Percentiles rank a stretch among this genome's conserved stretches.
These are phyloP conservation scores for Callithrix jacchus DNA, from an alignment of 2,113 vertebrate genomes.

Conservation along the genomic window DNA sequence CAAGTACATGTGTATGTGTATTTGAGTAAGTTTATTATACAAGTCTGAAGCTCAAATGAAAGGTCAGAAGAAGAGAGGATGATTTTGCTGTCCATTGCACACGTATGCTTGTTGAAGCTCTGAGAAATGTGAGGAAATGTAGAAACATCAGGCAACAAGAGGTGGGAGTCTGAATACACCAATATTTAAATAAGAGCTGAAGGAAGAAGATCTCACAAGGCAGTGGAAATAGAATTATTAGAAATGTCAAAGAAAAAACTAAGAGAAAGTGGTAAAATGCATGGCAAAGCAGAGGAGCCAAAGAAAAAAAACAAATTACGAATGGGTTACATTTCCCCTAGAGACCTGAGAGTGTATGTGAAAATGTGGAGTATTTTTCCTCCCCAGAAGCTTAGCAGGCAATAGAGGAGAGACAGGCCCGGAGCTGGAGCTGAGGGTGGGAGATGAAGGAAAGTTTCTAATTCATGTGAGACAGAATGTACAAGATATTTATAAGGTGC, in stretches of 20 bases:
- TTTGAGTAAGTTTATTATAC: background rate
- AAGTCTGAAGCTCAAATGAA: background rate
- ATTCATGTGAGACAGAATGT: background rate
- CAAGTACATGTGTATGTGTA: background rate
- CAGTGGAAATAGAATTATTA: background rate
- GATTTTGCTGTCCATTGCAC: background rate
- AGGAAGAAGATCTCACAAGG: background rate
- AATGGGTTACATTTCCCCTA: background rate
- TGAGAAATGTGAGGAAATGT: background rate
- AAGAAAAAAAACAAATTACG: background rate
- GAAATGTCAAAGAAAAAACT: background rate
- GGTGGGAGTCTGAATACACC: background rate
- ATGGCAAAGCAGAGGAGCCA: background rate
- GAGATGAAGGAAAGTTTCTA: background rate
- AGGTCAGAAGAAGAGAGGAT: background rate
- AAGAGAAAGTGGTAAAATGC: background rate
- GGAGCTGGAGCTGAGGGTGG: background rate
- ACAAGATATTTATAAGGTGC: background rate
- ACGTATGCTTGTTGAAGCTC: background rate
- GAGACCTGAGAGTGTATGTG: background rate
- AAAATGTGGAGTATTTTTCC: background rate
- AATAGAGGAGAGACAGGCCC: background rate
- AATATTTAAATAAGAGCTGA: background rate
- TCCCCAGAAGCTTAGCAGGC: background rate
- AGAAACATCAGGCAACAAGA: background rate